phyloP scores from a whole-genome alignment of 2,113 vertebrate genomes.

The Sapayoa aenigma region DNA sequence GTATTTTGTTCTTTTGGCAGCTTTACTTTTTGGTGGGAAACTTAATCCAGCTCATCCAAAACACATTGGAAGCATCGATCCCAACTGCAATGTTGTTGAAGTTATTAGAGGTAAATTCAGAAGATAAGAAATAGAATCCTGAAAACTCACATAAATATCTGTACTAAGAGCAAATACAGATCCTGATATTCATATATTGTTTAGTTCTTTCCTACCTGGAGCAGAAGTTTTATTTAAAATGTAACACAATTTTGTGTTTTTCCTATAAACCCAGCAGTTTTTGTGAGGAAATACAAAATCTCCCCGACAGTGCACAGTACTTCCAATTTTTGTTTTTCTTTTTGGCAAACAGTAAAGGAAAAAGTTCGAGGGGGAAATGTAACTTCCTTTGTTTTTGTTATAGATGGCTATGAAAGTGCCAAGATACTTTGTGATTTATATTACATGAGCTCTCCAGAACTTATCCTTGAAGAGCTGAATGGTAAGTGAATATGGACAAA shows the following conservation, averaged over 20 bases:
- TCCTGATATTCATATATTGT: not conserved
- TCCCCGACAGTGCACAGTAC: not conserved
- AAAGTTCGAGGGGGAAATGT: not conserved
- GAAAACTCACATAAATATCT: not conserved
- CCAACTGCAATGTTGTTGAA: conserved; percentile 86
- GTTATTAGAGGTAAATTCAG: conserved; percentile 87
- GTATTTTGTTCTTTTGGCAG: conserved; percentile 70
- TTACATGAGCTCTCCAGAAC: conserved; percentile 93
- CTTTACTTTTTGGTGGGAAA: conserved; percentile 92
- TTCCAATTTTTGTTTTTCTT: not conserved
- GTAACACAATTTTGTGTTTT: not conserved
- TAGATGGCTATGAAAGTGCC: conserved; percentile 96
- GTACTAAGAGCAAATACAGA: not conserved
- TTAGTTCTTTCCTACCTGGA: not conserved
- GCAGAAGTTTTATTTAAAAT: not conserved
- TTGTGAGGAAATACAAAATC: not conserved
- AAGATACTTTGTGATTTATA: conserved; percentile 94
- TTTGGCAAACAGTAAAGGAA: not conserved
- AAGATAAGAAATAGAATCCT: not conserved
- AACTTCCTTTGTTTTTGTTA: conserved; percentile 30
- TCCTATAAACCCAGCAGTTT: not conserved
- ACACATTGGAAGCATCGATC: conserved; percentile 97
- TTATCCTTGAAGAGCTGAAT: conserved; percentile 87
- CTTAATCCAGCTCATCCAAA: conserved; percentile 93
- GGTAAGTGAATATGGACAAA: conserved; percentile 71